phyloP scores from a whole-genome alignment of 2,113 vertebrate genomes.

The Blennius ocellaris region DNA sequence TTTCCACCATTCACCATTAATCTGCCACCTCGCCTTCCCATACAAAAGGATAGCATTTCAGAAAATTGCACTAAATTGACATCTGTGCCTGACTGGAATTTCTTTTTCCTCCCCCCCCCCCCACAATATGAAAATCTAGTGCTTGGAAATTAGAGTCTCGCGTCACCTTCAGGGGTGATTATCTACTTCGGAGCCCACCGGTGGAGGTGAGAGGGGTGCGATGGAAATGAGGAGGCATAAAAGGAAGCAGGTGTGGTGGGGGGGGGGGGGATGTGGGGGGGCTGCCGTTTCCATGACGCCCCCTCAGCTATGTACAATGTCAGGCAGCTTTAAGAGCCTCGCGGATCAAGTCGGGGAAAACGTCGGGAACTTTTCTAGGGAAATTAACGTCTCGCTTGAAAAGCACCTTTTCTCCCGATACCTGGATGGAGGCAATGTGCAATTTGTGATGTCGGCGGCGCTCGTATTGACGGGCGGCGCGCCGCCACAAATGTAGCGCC shows the following conservation, averaged over 20 bases:
- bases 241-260: slow-evolving; percentile 64
- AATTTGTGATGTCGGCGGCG: too few species aligned
- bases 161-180: slow-evolving; percentile 68
- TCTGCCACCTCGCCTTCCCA: slow-evolving; percentile 52
- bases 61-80: slow-evolving; percentile 81
- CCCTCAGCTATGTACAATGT: too few species aligned
- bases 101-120: too few species aligned
- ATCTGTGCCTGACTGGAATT: slow-evolving; percentile 61
- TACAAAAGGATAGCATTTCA: slow-evolving; percentile 77
- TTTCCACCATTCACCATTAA: slow-evolving; percentile 54
- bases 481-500: too few species aligned
- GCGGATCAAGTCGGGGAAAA: too few species aligned
- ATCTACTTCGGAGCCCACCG: slow-evolving; percentile 61
- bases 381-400: too few species aligned
- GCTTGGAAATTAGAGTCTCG: slow-evolving; percentile 67
- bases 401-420: too few species aligned
- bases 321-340: too few species aligned
- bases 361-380: too few species aligned
- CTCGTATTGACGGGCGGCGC: too few species aligned
- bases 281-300: slow-evolving; percentile 18
- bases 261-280: too few species aligned
- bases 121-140: slow-evolving; percentile 72
- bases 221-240: slow-evolving; percentile 43
- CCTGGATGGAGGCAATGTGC: too few species aligned
- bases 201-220: slow-evolving; percentile 39